These are phyloP conservation scores for Colletes latitarsis DNA, from an alignment of 1,140 invertebrate species.

Conservation along the genomic window DNA sequence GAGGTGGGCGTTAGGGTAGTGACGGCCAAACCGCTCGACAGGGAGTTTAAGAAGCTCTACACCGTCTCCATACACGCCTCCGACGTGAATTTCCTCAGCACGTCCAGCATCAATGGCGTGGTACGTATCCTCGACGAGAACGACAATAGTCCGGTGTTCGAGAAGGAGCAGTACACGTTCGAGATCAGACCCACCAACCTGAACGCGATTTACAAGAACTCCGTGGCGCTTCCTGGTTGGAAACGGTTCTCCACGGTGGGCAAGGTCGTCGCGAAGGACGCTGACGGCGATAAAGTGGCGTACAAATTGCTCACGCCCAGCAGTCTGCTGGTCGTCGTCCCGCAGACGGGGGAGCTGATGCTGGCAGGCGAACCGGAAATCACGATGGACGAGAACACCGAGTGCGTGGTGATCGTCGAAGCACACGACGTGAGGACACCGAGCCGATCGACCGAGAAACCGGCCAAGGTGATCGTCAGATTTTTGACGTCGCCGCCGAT, in stretches of 20 bases:
- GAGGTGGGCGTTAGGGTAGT: constrained; percentile 86
- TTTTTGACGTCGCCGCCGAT: constrained; percentile 84
- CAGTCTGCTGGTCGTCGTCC: constrained; percentile 91
- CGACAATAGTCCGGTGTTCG: constrained; percentile 94
- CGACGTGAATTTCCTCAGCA: constrained; percentile 88
- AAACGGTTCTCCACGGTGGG: constrained; percentile 90
- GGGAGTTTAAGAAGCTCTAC: constrained; percentile 87
- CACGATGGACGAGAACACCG: constrained; percentile 82
- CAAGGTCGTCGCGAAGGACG: constrained; percentile 90
- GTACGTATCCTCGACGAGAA: constrained; percentile 92
- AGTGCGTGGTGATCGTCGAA: constrained; percentile 87
- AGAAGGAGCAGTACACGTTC: constrained; percentile 89
- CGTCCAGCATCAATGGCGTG: constrained; percentile 86
- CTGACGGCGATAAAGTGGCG: constrained; percentile 92
- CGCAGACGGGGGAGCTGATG: constrained; percentile 94
- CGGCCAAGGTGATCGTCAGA: constrained; percentile 88
- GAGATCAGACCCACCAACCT: constrained; percentile 84
- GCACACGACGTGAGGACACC: constrained; percentile 91
- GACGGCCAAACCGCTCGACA: constrained; percentile 87
- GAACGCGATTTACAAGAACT: constrained; percentile 79
- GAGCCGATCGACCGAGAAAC: constrained; percentile 84
- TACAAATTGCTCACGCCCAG: constrained; percentile 90
- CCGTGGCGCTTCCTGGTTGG: constrained; percentile 82
- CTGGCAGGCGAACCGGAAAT: constrained; percentile 86
- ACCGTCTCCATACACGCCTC: constrained; percentile 88